Percentiles rank a stretch among this genome's conserved stretches.
These are phyloP conservation scores for Xiphophorus hellerii DNA, from an alignment of 2,113 vertebrate genomes.

Conservation along the genomic window DNA sequence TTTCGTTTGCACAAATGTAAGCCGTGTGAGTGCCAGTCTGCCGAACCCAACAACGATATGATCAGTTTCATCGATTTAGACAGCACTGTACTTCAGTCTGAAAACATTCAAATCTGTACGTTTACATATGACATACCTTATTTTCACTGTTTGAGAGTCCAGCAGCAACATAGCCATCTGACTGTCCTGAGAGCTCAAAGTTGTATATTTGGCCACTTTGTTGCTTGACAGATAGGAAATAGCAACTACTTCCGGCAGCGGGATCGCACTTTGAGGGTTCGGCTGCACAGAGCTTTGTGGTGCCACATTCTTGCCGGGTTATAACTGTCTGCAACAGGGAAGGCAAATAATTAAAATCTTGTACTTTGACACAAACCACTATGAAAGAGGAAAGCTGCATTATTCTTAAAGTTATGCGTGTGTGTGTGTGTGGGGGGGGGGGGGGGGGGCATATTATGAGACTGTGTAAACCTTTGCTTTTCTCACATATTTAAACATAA, in stretches of 20 bases:
- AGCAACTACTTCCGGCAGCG: not conserved
- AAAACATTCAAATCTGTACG: not conserved
- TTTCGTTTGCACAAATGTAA: conserved; percentile 63
- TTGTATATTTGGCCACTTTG: not conserved
- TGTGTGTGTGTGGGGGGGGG: too few species aligned
- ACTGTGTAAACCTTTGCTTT: too few species aligned
- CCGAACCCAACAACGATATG: not conserved
- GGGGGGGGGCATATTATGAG: too few species aligned
- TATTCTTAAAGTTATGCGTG: too few species aligned
- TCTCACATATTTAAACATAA: too few species aligned
- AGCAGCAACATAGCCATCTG: not conserved
- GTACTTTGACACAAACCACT: not conserved
- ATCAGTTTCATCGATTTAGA: not conserved
- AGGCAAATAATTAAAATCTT: not conserved
- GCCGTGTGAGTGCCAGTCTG: conserved; percentile 6
- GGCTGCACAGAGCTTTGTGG: not conserved
- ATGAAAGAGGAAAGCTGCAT: not conserved
- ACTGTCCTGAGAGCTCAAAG: conserved; percentile 7
- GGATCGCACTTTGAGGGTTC: not conserved
- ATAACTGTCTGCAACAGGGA: not conserved
- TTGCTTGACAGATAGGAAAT: not conserved
- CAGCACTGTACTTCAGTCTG: not conserved
- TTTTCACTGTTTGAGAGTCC: not conserved
- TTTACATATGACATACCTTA: not conserved
- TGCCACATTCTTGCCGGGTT: not conserved